Evolutionary conservation across 2,888 invertebrate species (phyloP), one percentile per base, ranked within the genome.

Genomic region (Dinocampus coccinellae): DNA sequence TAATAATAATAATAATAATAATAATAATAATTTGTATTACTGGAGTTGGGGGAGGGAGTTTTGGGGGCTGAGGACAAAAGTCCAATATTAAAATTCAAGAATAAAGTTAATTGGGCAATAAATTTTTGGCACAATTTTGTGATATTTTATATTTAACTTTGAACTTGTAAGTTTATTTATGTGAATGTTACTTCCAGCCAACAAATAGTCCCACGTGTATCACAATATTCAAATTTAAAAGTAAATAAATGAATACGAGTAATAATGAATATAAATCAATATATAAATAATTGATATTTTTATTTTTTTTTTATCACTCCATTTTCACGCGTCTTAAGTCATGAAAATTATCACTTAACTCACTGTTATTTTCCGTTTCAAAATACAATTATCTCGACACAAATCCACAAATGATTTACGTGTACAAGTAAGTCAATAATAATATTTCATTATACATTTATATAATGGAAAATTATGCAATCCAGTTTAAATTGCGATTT

Each of bases 121-220:
- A 33, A 29, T 52, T 64, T n/a, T 64, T 64, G 63, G 63, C 63
- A 64, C 63, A 64, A n/a, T 64, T 52, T 42, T 47, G 52, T 29
- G 2, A 20, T 1, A 47, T 29, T 26, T 64, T 42, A 64, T 42
- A 52, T 47, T 64, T 26, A 64, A 10, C 26, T n/a, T 29, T 26
- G 33, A 33, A 16, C 26, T 10, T n/a, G 24, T 64, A 16, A 64
- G 26, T 64, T 64, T 64, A 64, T 64, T 52, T 42, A 13, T 47
- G 47, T 36, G 42, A 62, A 62, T 42, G 62, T 62, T 20, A 62
- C 42, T 39, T 62, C 39, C 39, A 62, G 39, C 36, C 39, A 36
- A 62, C 42, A 20, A 36, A 42, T 36, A 62, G 22, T 62, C 20
- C 34, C 39, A 42, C 36, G 34, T 39, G n/a, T 42, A 20, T 62